phyloP scores from a whole-genome alignment of 2,888 invertebrate species.

The Minunthozetes semirufus region DNA sequence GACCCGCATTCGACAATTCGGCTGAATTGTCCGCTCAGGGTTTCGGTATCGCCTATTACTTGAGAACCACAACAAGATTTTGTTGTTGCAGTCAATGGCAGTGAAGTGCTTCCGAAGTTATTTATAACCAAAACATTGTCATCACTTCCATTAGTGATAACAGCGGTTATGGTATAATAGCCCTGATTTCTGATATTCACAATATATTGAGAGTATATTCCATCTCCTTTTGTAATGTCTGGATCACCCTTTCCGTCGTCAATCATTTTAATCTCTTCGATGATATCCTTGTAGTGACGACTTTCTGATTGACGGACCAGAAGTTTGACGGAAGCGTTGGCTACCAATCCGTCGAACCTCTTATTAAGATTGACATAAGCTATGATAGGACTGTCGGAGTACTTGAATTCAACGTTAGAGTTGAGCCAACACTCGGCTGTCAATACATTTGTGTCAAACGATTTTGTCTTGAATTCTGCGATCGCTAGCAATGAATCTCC shows the following conservation, averaged over 20 bases:
- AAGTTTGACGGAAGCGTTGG: conserved; percentile 56
- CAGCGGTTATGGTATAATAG: conserved; percentile 10
- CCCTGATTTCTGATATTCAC: background rate
- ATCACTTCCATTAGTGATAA: background rate
- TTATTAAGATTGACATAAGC: conserved; percentile 37
- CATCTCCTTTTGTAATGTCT: conserved; percentile 59
- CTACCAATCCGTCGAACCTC: conserved; percentile 52
- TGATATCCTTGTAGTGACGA: conserved; percentile 34
- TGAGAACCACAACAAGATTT: background rate
- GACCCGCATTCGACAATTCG: conserved; percentile 28
- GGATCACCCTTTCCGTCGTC: conserved; percentile 61
- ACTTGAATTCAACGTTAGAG: background rate
- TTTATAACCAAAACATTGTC: background rate
- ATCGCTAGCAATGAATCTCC: background rate
- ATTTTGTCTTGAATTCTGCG: background rate
- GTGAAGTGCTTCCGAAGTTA: conserved; percentile 30
- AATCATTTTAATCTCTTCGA: conserved; percentile 51
- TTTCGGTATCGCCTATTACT: background rate
- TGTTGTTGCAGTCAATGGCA: background rate
- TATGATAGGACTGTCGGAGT: conserved; percentile 46
- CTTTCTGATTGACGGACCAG: conserved; percentile 47
- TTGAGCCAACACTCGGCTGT: conserved; percentile 30
- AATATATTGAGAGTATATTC: conserved; percentile 60
- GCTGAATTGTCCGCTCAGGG: background rate
- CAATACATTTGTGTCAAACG: background rate